Percentiles rank a stretch among this genome's conserved stretches.
phyloP scores from a whole-genome alignment of 2,888 invertebrate genomes.

The Halocaridina rubra region DNA sequence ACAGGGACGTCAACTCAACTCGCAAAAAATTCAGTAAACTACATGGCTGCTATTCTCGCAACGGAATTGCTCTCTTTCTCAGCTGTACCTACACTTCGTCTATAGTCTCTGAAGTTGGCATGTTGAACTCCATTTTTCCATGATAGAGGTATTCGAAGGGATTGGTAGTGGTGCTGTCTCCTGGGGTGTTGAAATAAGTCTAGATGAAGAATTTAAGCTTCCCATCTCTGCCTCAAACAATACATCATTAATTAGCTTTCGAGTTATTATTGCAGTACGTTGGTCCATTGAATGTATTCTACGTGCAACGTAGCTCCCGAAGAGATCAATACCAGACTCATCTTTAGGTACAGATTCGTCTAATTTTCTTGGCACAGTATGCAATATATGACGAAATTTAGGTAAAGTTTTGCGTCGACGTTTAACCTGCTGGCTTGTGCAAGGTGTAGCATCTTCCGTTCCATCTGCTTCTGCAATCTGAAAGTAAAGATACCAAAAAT shows the following conservation, averaged over 20 bases:
- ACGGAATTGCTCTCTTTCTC: too few relatives aligned
- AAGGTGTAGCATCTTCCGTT: background rate
- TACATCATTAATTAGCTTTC: background rate
- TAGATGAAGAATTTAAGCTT: background rate
- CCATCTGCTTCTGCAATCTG: background rate
- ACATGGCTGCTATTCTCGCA: too few relatives aligned
- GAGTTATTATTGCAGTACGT: background rate
- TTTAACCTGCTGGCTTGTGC: background rate
- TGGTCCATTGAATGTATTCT: background rate
- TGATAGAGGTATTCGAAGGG: background rate
- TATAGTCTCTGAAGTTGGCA: too few relatives aligned
- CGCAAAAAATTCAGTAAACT: too few relatives aligned
- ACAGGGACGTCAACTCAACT: too few relatives aligned
- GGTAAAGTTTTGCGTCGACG: background rate
- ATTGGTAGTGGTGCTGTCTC: background rate
- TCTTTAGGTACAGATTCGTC: background rate
- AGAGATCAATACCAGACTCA: background rate
- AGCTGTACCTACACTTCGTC: too few relatives aligned
- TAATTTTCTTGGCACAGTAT: background rate
- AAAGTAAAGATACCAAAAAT: too few relatives aligned
- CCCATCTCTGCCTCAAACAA: background rate
- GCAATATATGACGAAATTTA: background rate
- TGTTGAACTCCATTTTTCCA: too few relatives aligned
- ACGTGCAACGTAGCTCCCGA: background rate
- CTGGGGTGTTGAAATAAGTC: background rate